Evolutionary conservation across 2,113 vertebrate genomes (phyloP), one percentile per base, ranked within the genome.

Genomic region (Steatornis caripensis): DNA sequence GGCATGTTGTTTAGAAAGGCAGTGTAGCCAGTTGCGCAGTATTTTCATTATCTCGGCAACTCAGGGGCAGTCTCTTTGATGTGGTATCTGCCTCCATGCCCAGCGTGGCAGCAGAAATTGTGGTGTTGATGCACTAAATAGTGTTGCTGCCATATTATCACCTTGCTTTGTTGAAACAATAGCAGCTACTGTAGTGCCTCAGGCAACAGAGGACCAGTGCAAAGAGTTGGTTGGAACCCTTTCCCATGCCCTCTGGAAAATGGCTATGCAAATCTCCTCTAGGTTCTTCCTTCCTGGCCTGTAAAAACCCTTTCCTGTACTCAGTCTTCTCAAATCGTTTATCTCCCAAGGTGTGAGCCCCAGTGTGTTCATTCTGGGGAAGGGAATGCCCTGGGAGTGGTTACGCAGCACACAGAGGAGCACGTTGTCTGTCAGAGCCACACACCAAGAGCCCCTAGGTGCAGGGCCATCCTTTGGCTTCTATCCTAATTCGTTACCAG

Each of bases 11-110:
- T 91, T 92, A 39, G 76, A 89, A 88, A 93, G 65, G 93, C 66
- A 85, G 71, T 26, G 32, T 55, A 95, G 77, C 83, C 88, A 90
- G 74, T 95, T 95, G 74, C 0, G 2, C 90, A 82, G 45, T 93
- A 83, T 93, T 91, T 93, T 90, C 45, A 55, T 94, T 97, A 92
- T 95, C 79, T 96, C 90, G 74, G 86, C 8, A 16, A 80, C 60
- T 54, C 22, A 5, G 27, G 48, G 61, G 74, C 92, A 89, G 53
- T 60, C 37, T 76, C 83, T 97, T 96, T 96, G 95, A 95, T 95
- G 90, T 97, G 57, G 91, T 96, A 90, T 95, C 93, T 92, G 32
- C 75, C 53, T 92, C 75, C 55, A 20, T 89, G 84, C 57, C 87
- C 84, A 91, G 74, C 19, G 11, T 46, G 62, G 89, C 89, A 89